These are phyloP conservation scores for Malurus leucopterus DNA, from an alignment of 2,797 vertebrate species.

Conservation along the genomic window DNA sequence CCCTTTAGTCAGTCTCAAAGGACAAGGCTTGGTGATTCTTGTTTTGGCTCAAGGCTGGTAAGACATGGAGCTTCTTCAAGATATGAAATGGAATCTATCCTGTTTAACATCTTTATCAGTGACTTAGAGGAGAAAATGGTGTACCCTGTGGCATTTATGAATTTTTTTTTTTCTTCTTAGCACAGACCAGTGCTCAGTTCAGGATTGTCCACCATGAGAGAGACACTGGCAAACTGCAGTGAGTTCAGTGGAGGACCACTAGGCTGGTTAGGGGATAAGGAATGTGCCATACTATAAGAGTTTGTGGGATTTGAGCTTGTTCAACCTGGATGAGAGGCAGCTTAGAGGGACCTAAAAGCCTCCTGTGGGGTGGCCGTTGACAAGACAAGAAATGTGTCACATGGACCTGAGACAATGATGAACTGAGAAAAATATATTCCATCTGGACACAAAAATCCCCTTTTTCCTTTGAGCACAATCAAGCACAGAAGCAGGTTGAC, in stretches of 20 bases:
- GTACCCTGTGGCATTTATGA: too few relatives aligned
- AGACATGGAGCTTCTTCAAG: not conserved
- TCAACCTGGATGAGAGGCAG: not conserved
- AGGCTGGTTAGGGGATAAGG: not conserved
- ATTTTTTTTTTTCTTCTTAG: not conserved
- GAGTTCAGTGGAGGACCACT: not conserved
- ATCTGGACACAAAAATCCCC: accelerated
- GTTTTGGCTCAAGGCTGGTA: not conserved
- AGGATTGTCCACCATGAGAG: not conserved
- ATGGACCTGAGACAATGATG: not conserved
- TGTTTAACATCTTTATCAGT: not conserved
- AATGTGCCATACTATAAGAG: not conserved
- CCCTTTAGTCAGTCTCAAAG: not conserved
- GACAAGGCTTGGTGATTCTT: not conserved
- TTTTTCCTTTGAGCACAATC: not conserved
- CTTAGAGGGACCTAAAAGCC: not conserved
- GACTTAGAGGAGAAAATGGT: not conserved
- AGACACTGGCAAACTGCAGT: not conserved
- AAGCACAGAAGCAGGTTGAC: not conserved
- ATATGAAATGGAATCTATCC: not conserved
- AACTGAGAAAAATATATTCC: not conserved
- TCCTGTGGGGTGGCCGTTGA: accelerated
- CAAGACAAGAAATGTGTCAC: not conserved
- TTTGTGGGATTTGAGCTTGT: not conserved
- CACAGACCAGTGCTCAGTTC: not conserved